Base-by-base conservation (phyloP, 2,113 vertebrate species). In the Hypomesus transpacificus region DNA sequence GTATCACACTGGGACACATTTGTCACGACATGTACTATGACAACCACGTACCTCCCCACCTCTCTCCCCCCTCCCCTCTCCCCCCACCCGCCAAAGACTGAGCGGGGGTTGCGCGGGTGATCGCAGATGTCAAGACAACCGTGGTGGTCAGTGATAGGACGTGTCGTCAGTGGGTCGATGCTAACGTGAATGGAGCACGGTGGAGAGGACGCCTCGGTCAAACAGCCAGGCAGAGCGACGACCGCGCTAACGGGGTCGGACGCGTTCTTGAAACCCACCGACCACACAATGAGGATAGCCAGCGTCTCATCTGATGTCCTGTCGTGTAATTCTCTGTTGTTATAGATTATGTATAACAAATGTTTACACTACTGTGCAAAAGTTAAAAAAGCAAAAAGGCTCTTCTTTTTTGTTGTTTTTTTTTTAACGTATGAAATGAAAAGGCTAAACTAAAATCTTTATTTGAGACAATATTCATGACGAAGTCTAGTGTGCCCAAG, bases 241-340 rank as follows among this genome's bases (percentile, higher is more conserved):
- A 2, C 57, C 24, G 16, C n/a, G 54, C 28, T 54, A 66, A 78
- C 63, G 28, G 61, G 34, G 59, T n/a, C n/a, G 62, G 24, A 62
- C 58, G 21, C 24, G 1, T 20, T 34, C 9, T 71, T 31, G 24
- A 18, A 31, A 28, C 53, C 20, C 3, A 46, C 39, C 7, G 59
- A 70, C 31, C 13, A 60, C 31, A 46, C 39, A 46, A 9, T 46
- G 39, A 46, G 39, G 8, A 9, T 9, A 46, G 7, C 39, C 39
- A 46, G 6, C 39, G 39, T 46, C 39, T 9, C 11, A 46, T 46
- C 39, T 2, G 39, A 46, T 46, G 7, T 46, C 8, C 7, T 13
- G 39, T 46, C 39, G 11, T 46, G 39, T 9, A 9, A 11, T 46
- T 46, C 5, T 46, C 11, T 46, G 39, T 46, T 2, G 9, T 9